Evolutionary conservation across 1,140 invertebrate genomes (phyloP), one percentile per base, ranked within the genome.

Genomic region (Drosophila insularis): DNA sequence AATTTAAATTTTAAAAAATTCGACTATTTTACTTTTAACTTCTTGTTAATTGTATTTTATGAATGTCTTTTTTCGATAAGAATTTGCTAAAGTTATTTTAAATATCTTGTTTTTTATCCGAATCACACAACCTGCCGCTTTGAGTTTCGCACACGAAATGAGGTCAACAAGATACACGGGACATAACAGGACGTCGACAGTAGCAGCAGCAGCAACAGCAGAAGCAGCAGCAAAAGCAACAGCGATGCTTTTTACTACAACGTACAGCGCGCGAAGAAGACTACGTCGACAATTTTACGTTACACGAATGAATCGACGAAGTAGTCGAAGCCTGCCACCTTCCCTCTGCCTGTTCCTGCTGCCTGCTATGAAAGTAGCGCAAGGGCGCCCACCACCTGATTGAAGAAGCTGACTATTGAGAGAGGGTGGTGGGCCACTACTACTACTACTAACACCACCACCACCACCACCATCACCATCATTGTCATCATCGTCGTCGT

Each of bases 91-190:
- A 43, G 14, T 23, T n/a, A n/a, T 40, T 27, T 60, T 37, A 23
- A 19, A 14, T 43, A 2, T 19, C 40, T 43, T 13, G 39, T 11
- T 17, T 63, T 53, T 59, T 72, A 40, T 66, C 74, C 66, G 81
- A 71, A 66, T 76, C 82, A 64, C 87, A 90, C 79, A 90, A 90
- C 81, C 77, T 82, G 89, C 74, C 79, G 89, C 89, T 72, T 89
- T 81, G 89, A 89, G 74, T 81, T 89, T 91, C 86, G 85, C 85
- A 87, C 77, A 84, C 77, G 80, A 91, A 91, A 91, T 91, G 89
- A 91, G 89, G 89, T 91, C 89, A 91, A 91, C 89, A 61, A 91
- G 89, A 91, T 91, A 89, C 71, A 46, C 75, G 75, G 73, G 74
- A 69, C 74, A 75, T 21, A 46, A 76, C 43, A 75, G 73, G 71